Conservation (phyloP, 1,140 invertebrate genomes). For the Drosophila mauritiana region DNA sequence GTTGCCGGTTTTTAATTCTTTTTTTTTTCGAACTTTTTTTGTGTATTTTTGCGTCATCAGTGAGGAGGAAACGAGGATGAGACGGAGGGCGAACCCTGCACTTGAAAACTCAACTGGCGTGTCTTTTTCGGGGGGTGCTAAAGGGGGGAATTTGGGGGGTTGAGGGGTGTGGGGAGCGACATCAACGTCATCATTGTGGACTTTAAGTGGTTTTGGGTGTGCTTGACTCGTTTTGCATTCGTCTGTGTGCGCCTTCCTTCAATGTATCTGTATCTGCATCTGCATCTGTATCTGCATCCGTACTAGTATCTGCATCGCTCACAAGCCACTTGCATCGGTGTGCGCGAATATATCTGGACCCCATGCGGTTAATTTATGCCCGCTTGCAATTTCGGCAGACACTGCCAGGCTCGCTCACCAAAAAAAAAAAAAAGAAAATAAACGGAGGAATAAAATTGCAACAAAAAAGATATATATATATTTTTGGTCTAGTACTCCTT, state of each 20-base stretch:
- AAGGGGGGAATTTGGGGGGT: constrained; percentile 7
- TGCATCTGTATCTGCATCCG: constrained; percentile 25
- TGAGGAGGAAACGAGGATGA: not conserved
- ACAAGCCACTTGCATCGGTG: constrained; percentile 13
- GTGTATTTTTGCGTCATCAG: constrained; percentile 76
- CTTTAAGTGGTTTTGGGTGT: constrained; percentile 82
- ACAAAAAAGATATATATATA: constrained; percentile 59
- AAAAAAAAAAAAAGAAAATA: constrained; percentile 25
- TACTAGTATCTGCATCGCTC: constrained; percentile 8
- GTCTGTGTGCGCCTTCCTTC: constrained; percentile 39
- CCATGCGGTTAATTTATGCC: constrained; percentile 82
- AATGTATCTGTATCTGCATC: constrained; percentile 16
- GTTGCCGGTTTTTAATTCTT: constrained; percentile 64
- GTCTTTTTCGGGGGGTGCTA: constrained; percentile 8
- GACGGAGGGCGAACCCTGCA: constrained; percentile 45
- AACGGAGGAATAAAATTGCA: constrained; percentile 46
- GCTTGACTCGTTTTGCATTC: constrained; percentile 63
- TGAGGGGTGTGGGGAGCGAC: constrained; percentile 35
- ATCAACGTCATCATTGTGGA: constrained; percentile 82
- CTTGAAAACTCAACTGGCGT: constrained; percentile 82
- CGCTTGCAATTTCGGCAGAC: constrained; percentile 81
- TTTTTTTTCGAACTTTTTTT: constrained; percentile 18
- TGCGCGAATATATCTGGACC: constrained; percentile 69
- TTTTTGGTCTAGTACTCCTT: constrained; percentile 75
- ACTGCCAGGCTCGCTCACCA: constrained; percentile 36